Evolutionary conservation across 2,888 invertebrate genomes (phyloP).

Genomic region (Melanophora roralis): DNA sequence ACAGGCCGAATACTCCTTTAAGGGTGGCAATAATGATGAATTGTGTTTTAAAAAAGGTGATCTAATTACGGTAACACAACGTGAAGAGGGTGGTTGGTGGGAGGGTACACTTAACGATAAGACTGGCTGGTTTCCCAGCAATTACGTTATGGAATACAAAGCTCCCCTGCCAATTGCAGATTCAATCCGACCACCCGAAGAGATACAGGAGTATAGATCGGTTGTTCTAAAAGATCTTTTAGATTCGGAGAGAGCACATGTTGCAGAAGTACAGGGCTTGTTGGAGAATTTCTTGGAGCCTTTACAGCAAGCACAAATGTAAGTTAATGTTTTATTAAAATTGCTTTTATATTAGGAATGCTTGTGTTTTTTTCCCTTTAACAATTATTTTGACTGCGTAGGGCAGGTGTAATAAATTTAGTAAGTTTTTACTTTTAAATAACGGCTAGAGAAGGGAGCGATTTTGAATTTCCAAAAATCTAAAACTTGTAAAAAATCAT

Average conservation of each 20-base stretch:
- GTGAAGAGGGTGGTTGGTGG: slow-evolving; percentile 99
- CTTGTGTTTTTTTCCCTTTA: no score
- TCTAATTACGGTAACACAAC: slow-evolving; percentile 96
- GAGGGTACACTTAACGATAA: slow-evolving; percentile 96
- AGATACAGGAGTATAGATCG: slow-evolving; percentile 87
- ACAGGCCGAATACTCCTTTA: slow-evolving; percentile 94
- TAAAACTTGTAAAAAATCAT: no score
- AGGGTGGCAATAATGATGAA: slow-evolving; percentile 98
- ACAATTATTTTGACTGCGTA: no score
- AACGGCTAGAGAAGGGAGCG: no score
- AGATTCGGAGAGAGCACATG: slow-evolving; percentile 94
- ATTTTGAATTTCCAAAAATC: no score
- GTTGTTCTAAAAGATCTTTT: slow-evolving; percentile 93
- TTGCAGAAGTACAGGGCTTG: slow-evolving; percentile 91
- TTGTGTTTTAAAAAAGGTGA: slow-evolving; percentile 97
- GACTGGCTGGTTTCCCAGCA: slow-evolving; percentile 99
- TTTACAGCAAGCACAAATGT: slow-evolving; percentile 92
- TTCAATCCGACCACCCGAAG: slow-evolving; percentile 82
- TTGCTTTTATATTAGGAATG: no score
- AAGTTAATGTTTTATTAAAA: slow-evolving; percentile 77
- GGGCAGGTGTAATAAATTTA: no score
- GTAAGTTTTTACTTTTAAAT: no score
- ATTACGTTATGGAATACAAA: slow-evolving; percentile 95
- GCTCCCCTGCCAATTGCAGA: slow-evolving; percentile 79
- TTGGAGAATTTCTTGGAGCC: slow-evolving; percentile 91